Base-by-base conservation (phyloP, 2,113 vertebrate genomes). In the Ceyx margarethae region DNA sequence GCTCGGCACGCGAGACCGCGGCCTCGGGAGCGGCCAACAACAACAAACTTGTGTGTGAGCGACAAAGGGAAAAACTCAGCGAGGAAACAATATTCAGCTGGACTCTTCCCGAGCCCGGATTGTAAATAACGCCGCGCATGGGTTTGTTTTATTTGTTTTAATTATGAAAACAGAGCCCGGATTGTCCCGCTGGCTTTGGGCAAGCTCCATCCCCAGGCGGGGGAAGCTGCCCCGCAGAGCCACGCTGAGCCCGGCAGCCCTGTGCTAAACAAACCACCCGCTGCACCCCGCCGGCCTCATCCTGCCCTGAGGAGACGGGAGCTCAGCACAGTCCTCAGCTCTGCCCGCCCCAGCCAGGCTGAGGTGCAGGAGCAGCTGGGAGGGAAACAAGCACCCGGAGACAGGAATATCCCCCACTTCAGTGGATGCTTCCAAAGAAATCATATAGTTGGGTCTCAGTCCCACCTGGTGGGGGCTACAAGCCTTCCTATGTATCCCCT, bases 31-130 rank as follows among this genome's bases (percentile, higher is more conserved):
- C 87, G 40, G 89, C 89, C 95, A 95, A 96, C 95, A 95, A 91
- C 92, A 95, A 96, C 93, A 96, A 93, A 94, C 81, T 54, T 42
- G 4, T 29, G 67, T 75, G 83, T 26, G 86, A 94, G 91, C 61
- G 22, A 90, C 94, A 94, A 91, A 93, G 86, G 78, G 82, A 82
- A 85, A 69, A 91, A 81, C 87, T 82, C 90, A 0, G 40, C 5
- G 19, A 95, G 93, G 95, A 96, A 96, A 90, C 86, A 73, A 94
- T 95, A 91, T 81, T 71, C 42, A 13, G 77, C 93, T 60, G 6
- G 3, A 51, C 88, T 90, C 83, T 91, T 93, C 81, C 90, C 75
- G 7, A 77, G 77, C 16, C 4, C 9, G 1, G n/a, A 76, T 5
- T 76, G 95, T 87, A 76, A 91, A 93, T 89, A 92, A 90, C 5